These are phyloP conservation scores for Eupeodes luniger DNA, from an alignment of 2,888 invertebrate genomes.

Conservation along the genomic window DNA sequence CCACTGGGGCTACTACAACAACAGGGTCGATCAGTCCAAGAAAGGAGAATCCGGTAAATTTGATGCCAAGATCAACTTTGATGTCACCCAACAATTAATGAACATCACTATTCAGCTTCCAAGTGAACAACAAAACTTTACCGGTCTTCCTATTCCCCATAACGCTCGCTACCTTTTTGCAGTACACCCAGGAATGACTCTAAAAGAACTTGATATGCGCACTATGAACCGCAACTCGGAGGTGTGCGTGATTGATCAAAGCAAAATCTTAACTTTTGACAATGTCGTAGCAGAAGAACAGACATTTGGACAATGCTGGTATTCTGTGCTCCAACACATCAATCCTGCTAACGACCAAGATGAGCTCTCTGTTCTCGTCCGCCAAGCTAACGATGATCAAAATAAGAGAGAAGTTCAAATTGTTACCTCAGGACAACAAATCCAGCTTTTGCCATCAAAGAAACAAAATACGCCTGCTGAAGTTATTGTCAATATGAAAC, in stretches of 20 bases:
- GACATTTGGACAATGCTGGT: slow-evolving; percentile 86
- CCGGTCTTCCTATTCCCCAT: slow-evolving; percentile 84
- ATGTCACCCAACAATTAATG: slow-evolving; percentile 84
- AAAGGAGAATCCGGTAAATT: slow-evolving; percentile 84
- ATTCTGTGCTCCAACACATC: slow-evolving; percentile 86
- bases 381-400: slow-evolving; percentile 78
- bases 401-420: slow-evolving; percentile 84
- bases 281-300: slow-evolving; percentile 86
- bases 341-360: slow-evolving; percentile 79
- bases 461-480: slow-evolving; percentile 69
- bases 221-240: slow-evolving; percentile 77
- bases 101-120: slow-evolving; percentile 85
- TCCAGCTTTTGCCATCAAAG: slow-evolving; percentile 76
- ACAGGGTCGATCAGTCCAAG: slow-evolving; percentile 85
- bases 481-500: slow-evolving; percentile 82
- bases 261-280: slow-evolving; percentile 87
- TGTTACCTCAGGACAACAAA: slow-evolving; percentile 82
- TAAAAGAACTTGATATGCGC: slow-evolving; percentile 80
- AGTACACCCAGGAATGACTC: slow-evolving; percentile 83
- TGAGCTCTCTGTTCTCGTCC: slow-evolving; percentile 82
- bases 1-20: slow-evolving; percentile 84
- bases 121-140: slow-evolving; percentile 82
- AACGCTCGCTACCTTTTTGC: slow-evolving; percentile 84
- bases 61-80: slow-evolving; percentile 84
- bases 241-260: slow-evolving; percentile 87